phyloP scores from a whole-genome alignment of 1,140 invertebrate genomes.

The Drosophila lacteicornis region DNA sequence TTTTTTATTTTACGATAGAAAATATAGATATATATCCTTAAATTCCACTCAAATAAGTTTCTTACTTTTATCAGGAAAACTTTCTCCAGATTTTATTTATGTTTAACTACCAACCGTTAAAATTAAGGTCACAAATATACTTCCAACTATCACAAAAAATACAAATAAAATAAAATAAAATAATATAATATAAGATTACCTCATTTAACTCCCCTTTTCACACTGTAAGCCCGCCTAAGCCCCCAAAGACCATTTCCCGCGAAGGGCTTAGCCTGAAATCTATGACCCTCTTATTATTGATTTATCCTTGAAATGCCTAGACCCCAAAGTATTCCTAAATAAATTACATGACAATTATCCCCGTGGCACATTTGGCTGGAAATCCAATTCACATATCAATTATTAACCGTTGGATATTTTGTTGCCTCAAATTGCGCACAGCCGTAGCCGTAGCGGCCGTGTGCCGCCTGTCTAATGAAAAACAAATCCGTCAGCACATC shows the following conservation, averaged over 20 bases:
- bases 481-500: slow-evolving; percentile 75
- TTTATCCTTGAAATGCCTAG: slow-evolving; percentile 5
- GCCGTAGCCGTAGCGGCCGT: slow-evolving; percentile 17
- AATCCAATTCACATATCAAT: slow-evolving; percentile 43
- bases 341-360: slow-evolving; percentile 44
- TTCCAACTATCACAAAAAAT: too few relatives aligned
- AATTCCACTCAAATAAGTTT: too few relatives aligned
- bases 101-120: not conserved
- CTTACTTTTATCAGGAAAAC: too few relatives aligned
- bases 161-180: too few relatives aligned
- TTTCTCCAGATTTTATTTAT: too few relatives aligned
- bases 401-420: slow-evolving; percentile 35
- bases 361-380: slow-evolving; percentile 10
- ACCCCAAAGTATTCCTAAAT: slow-evolving; percentile 13
- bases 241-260: too few relatives aligned
- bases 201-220: too few relatives aligned
- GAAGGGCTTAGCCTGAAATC: not conserved
- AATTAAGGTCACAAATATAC: too few relatives aligned
- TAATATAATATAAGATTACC: too few relatives aligned
- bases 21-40: too few relatives aligned
- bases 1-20: too few relatives aligned
- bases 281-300: slow-evolving; percentile 13
- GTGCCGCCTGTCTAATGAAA: slow-evolving; percentile 53
- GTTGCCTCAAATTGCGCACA: slow-evolving; percentile 49
- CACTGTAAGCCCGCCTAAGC: too few relatives aligned